phyloP scores from a whole-genome alignment of 1,140 invertebrate genomes.

The Drosophila rufa region DNA sequence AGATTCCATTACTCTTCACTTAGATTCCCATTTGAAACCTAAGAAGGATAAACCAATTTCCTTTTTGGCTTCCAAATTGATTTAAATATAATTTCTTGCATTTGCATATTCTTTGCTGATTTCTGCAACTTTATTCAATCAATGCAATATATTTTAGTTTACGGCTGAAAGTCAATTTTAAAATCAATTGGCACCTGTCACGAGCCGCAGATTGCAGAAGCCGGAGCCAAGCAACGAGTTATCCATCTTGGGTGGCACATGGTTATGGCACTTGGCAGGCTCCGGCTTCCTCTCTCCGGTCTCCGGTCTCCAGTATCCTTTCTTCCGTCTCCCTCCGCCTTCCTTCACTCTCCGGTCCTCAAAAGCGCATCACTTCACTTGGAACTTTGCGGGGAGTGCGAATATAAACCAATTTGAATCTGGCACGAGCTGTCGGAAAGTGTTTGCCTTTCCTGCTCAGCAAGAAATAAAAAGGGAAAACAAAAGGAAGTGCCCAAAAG shows the following conservation, averaged over 20 bases:
- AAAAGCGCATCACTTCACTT: constrained; percentile 19
- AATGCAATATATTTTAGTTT: constrained; percentile 10
- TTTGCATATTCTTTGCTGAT: constrained; percentile 1
- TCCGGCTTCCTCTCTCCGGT: background rate
- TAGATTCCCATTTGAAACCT: background rate
- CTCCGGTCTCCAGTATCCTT: background rate
- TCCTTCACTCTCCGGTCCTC: constrained; percentile 15
- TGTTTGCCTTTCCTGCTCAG: constrained; percentile 7
- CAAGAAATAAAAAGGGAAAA: constrained; percentile 3
- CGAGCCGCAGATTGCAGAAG: constrained; percentile 20
- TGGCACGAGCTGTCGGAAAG: constrained; percentile 32
- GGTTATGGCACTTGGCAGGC: constrained; percentile 52
- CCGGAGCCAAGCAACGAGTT: background rate
- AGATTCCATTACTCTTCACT: background rate
- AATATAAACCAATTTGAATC: constrained; percentile 36
- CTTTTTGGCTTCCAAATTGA: background rate
- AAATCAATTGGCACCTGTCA: constrained; percentile 41
- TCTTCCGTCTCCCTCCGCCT: too few relatives aligned
- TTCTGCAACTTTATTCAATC: constrained; percentile 11
- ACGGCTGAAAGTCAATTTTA: constrained; percentile 32
- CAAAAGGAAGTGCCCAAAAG: constrained; percentile 26
- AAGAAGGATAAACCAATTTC: constrained; percentile 2
- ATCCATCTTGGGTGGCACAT: constrained; percentile 42
- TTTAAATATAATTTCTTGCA: constrained; percentile 12
- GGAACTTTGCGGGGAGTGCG: constrained; percentile 18